Conservation (phyloP, 1,140 invertebrate species). For the Zaprionus davidi region DNA sequence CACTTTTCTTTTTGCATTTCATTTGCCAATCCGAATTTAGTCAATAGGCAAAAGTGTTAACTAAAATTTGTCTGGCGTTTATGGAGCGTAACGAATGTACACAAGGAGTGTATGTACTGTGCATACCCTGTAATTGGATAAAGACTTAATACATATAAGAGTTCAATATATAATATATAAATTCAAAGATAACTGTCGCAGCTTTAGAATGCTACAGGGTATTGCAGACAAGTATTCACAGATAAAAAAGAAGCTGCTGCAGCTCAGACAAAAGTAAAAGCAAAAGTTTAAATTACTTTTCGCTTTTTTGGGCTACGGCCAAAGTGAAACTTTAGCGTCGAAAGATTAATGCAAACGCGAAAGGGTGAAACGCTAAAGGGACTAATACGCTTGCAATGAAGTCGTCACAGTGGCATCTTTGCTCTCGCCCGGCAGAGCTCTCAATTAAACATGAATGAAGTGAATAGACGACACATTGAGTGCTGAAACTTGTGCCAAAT, state of each 20-base stretch:
- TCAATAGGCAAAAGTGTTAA: slow-evolving; percentile 75
- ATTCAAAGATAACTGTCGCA: neutral
- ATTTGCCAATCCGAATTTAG: slow-evolving; percentile 48
- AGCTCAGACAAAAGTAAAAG: slow-evolving; percentile 62
- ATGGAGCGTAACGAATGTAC: slow-evolving; percentile 65
- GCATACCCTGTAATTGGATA: slow-evolving; percentile 3
- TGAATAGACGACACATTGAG: neutral
- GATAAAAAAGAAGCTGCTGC: slow-evolving; percentile 1
- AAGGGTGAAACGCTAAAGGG: slow-evolving; percentile 41
- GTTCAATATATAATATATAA: no score
- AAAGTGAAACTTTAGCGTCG: slow-evolving; percentile 62
- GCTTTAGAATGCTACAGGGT: neutral
- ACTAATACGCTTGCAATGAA: slow-evolving; percentile 51
- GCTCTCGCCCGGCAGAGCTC: slow-evolving; percentile 10
- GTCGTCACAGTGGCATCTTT: slow-evolving; percentile 32
- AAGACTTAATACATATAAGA: no score
- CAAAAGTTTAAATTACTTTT: slow-evolving; percentile 80
- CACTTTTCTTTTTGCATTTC: slow-evolving; percentile 27
- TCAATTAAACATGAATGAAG: slow-evolving; percentile 25
- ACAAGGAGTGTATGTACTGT: neutral
- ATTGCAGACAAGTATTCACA: slow-evolving; percentile 11
- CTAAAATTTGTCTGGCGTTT: slow-evolving; percentile 72
- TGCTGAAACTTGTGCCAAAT: slow-evolving; percentile 1
- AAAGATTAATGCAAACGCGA: slow-evolving; percentile 57
- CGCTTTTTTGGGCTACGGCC: slow-evolving; percentile 44